Percentiles rank a stretch among this genome's conserved stretches.
phyloP scores from a whole-genome alignment of 2,888 invertebrate genomes.

The Boloria selene region DNA sequence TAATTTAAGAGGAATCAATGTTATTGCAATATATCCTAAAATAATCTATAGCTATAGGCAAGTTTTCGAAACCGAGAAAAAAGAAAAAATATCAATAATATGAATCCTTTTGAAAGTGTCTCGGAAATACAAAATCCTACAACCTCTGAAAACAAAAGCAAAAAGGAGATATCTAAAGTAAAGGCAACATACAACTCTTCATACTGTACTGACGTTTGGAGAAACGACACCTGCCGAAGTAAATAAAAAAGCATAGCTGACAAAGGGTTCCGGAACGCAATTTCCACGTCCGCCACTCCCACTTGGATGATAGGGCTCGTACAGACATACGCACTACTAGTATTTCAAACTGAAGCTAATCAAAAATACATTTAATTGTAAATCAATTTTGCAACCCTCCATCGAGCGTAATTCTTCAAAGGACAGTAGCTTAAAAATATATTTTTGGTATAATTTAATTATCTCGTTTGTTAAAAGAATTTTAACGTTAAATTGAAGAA shows the following conservation, averaged over 20 bases:
- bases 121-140: conserved; percentile 16
- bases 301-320: conserved; percentile 39
- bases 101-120: not conserved
- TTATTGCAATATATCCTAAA: not conserved
- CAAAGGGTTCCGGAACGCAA: conserved; percentile 56
- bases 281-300: conserved; percentile 54
- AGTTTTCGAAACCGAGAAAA: too few relatives aligned
- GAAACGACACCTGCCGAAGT: conserved; percentile 49
- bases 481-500: too few relatives aligned
- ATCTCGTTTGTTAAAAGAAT: too few relatives aligned
- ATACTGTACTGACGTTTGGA: conserved; percentile 38
- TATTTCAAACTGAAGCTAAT: conserved; percentile 2
- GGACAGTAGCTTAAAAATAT: conserved; percentile 8
- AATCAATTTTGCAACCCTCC: conserved; percentile 13
- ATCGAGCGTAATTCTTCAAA: not conserved
- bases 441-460: conserved; percentile 6
- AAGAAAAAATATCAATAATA: not conserved
- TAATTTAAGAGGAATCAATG: too few relatives aligned
- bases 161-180: conserved; percentile 37
- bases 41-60: not conserved
- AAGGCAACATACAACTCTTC: conserved; percentile 34
- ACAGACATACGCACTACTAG: conserved; percentile 23
- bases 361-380: conserved; percentile 6
- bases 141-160: conserved; percentile 26
- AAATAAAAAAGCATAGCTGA: conserved; percentile 49